Conservation (phyloP, 2,888 invertebrate genomes). For the Campoplex capitator region DNA sequence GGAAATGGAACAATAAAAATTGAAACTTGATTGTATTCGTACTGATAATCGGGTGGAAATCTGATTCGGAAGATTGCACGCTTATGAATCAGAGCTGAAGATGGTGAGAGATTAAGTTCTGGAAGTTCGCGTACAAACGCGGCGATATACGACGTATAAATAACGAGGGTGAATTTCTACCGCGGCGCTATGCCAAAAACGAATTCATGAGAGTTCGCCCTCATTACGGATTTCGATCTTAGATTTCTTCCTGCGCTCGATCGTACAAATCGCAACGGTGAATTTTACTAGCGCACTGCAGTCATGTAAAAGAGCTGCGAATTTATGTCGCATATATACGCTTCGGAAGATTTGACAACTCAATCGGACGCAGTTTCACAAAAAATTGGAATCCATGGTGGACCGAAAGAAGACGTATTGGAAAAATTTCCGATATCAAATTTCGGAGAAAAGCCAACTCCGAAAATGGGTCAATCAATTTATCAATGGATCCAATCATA, state of each 20-base stretch:
- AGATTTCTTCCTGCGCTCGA: constrained; percentile 9
- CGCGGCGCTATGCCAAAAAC: constrained; percentile 56
- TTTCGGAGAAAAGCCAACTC: no score
- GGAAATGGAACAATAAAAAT: not conserved
- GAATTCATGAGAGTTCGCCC: constrained; percentile 47
- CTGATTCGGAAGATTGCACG: not conserved
- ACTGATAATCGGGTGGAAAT: constrained; percentile 36
- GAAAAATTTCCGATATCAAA: not conserved
- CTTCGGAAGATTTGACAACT: constrained; percentile 20
- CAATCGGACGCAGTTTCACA: not conserved
- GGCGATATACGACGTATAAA: constrained; percentile 36
- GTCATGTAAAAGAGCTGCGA: not conserved
- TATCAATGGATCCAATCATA: no score
- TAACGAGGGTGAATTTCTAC: constrained; percentile 57
- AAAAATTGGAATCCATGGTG: not conserved
- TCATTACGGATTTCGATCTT: constrained; percentile 10
- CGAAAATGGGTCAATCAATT: no score
- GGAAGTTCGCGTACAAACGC: constrained; percentile 51
- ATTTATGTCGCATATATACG: not conserved
- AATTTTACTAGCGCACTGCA: constrained; percentile 24
- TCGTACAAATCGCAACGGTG: constrained; percentile 28
- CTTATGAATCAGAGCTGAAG: not conserved
- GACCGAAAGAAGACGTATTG: not conserved
- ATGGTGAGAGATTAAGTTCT: not conserved
- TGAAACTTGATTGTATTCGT: constrained; percentile 13